Evolutionary conservation across 2,797 vertebrate species (phyloP), one percentile per base, ranked within the genome.

Genomic region (Malurus leucopterus): DNA sequence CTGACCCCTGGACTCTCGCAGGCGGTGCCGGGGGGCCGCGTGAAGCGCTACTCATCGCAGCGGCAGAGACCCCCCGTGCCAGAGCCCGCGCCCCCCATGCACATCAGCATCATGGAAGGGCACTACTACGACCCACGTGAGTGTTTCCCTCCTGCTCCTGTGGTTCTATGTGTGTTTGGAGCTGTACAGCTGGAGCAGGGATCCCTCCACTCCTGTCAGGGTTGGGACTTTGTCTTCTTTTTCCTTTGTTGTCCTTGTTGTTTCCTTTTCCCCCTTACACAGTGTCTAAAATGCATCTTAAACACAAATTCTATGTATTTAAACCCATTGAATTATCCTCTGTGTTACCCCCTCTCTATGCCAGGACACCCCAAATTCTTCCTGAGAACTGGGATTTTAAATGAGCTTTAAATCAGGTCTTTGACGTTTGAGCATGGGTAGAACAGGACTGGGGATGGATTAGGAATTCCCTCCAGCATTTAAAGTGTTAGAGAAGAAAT

Each of bases 81-180:
- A 0, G 99, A 99, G 67, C 98, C 98, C 1, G 96, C 98, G 0
- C 98, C 99, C 49, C 97, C 99, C 34, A 97, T 99, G 96, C 98
- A 98, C 94, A 98, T 99, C 91, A 99, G 99, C 72, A 98, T 99
- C 93, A 97, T 99, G 98, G 99, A 99, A 93, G 98, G 99, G 61
- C 99, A 99, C 96, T 99, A 98, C 97, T 99, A 99, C 0, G 99
- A 99, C 53, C 98, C 99, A 96, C 71, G 99, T 99, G 96, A 99
- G 98, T 98, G 68, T 83, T 61, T 34, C 38, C n/a, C 22, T 58
- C 43, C 54, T 2, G 13, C 47, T 84, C 34, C 58, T 11, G 8
- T 41, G 24, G 22, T 46, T 73, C 22, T 0, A 0, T 0, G 32
- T 23, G 26, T 13, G 30, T 41, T 62, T 14, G 0, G 41, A 29